phyloP scores from a whole-genome alignment of 2,888 invertebrate genomes.

The Pecten maximus region DNA sequence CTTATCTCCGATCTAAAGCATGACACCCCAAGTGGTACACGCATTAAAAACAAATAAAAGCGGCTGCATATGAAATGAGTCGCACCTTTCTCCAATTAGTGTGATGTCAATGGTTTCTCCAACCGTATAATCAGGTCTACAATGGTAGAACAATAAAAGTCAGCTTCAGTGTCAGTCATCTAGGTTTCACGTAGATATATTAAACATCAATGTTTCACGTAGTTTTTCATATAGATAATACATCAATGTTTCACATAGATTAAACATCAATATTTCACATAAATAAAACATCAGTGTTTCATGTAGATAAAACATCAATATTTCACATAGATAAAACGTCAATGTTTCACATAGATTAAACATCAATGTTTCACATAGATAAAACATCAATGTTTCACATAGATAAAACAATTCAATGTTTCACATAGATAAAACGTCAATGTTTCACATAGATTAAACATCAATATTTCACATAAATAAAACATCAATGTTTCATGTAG shows the following conservation, averaged over 20 bases:
- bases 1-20: not conserved
- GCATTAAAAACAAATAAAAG: slow-evolving; percentile 32
- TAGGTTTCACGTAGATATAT: too few species aligned
- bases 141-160: not conserved
- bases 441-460: too few species aligned
- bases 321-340: too few species aligned
- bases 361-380: too few species aligned
- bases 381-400: too few species aligned
- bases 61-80: not conserved
- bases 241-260: not conserved
- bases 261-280: not conserved
- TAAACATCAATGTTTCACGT: too few species aligned
- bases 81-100: not conserved
- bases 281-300: not conserved
- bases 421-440: too few species aligned
- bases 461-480: too few species aligned
- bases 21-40: slow-evolving; percentile 11
- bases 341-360: too few species aligned
- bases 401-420: too few species aligned
- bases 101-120: not conserved
- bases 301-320: too few species aligned
- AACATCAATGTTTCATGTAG: too few species aligned
- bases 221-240: not conserved
- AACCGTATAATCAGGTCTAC: not conserved
- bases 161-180: not conserved